Conservation (phyloP, 2,797 vertebrate species). For the Scomberomorus guttatus region DNA sequence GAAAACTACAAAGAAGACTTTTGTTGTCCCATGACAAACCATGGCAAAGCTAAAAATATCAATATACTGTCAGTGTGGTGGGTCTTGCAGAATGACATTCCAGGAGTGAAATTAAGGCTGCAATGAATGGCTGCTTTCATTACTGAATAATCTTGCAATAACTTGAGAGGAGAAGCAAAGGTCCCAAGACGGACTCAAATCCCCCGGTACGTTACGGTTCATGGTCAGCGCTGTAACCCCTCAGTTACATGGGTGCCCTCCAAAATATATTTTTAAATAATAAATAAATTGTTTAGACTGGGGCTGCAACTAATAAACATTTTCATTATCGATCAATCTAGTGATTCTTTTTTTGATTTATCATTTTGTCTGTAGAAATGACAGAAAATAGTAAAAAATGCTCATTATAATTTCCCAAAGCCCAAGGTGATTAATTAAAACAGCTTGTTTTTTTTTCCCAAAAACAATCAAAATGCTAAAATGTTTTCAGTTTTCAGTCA, state of each 20-base stretch:
- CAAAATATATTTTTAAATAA: neutral
- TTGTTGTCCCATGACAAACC: slow-evolving; percentile 72
- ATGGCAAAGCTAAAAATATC: slow-evolving; percentile 60
- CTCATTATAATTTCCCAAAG: neutral
- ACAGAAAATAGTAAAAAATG: neutral
- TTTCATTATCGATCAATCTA: slow-evolving; percentile 1
- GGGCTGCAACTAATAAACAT: neutral
- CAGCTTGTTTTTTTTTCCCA: neutral
- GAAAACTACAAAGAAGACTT: slow-evolving; percentile 57
- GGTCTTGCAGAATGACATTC: slow-evolving; percentile 16
- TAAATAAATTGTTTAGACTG: neutral
- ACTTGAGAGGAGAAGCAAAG: neutral
- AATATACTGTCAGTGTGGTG: slow-evolving; percentile 6
- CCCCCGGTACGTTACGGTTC: no score
- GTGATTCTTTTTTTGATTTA: slow-evolving; percentile 6
- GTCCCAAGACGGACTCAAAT: no score
- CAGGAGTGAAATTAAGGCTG: neutral
- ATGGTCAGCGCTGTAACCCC: no score
- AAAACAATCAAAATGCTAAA: neutral
- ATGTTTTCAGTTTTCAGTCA: slow-evolving; percentile 1
- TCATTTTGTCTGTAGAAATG: slow-evolving; percentile 21
- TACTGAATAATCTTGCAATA: slow-evolving; percentile 1
- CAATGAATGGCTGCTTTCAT: slow-evolving; percentile 6
- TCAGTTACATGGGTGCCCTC: no score
- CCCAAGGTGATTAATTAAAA: neutral